A percentile compares a stretch with the other conserved stretches of the same genome.
These are phyloP conservation scores for Aspiorhynchus laticeps DNA, from an alignment of 2,113 vertebrate species.

Conservation along the genomic window DNA sequence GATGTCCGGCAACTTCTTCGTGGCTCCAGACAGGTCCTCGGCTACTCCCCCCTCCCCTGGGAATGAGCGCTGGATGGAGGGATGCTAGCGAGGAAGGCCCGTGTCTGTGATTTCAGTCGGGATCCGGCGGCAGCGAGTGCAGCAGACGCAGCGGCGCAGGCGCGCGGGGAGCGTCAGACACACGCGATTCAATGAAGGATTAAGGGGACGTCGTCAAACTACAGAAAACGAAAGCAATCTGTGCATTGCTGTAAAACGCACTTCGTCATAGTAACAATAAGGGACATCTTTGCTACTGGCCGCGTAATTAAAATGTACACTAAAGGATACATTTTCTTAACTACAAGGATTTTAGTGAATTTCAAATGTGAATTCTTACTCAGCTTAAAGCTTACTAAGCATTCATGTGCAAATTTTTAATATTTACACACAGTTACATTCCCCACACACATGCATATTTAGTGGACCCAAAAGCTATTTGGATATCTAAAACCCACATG, in stretches of 20 bases:
- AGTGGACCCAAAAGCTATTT: neutral
- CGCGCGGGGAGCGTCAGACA: conserved; percentile 46
- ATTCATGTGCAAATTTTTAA: neutral
- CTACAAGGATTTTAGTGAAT: neutral
- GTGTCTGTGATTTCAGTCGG: conserved; percentile 45
- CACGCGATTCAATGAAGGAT: conserved; percentile 23
- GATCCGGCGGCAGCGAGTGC: conserved; percentile 43
- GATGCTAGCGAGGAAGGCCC: conserved; percentile 56
- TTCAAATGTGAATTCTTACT: neutral
- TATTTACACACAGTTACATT: neutral
- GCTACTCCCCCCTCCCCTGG: conserved; percentile 51
- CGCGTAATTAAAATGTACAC: neutral
- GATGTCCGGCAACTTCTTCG: conserved; percentile 51
- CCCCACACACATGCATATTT: neutral
- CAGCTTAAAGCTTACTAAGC: neutral
- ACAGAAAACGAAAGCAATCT: neutral
- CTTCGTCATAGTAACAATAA: neutral
- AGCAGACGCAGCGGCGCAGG: conserved; percentile 55
- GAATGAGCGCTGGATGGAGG: conserved; percentile 45
- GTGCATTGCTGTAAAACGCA: neutral
- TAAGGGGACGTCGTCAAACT: conserved; percentile 61
- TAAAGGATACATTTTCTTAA: neutral
- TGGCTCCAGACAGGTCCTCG: conserved; percentile 36
- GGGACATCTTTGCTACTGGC: neutral
- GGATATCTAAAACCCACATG: neutral